Conservation (phyloP, 2,888 invertebrate species). For the Erebia palarica region DNA sequence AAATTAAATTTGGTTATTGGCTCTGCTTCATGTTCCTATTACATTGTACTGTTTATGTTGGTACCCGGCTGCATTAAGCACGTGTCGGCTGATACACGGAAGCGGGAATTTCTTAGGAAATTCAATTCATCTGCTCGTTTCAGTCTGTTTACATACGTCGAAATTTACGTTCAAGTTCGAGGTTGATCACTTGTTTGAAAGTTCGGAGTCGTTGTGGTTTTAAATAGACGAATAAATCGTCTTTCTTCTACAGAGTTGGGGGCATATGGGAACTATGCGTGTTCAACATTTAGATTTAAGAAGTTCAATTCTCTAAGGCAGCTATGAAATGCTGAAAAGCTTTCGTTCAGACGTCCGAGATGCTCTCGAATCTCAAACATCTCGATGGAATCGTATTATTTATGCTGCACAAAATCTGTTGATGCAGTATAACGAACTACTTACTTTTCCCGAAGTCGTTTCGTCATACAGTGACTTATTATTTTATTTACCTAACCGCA, state of each 20-base stretch:
- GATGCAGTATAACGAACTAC: too few species aligned
- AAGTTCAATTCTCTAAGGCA: background rate
- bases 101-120: conserved; percentile 64
- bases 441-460: too few species aligned
- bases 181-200: conserved; percentile 56
- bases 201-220: conserved; percentile 9
- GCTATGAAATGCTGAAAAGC: background rate
- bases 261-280: background rate
- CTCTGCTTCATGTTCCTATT: conserved; percentile 36
- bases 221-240: conserved; percentile 2
- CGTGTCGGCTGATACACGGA: conserved; percentile 62
- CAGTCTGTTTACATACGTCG: conserved; percentile 64
- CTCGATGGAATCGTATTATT: too few species aligned
- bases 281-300: background rate
- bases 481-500: too few species aligned
- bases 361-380: background rate
- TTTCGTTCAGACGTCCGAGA: background rate
- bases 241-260: background rate
- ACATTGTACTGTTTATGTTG: conserved; percentile 46
- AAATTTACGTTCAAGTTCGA: conserved; percentile 73
- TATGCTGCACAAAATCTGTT: too few species aligned
- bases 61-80: conserved; percentile 58
- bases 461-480: too few species aligned
- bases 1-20: conserved; percentile 39
- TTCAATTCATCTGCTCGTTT: conserved; percentile 62